Conservation (phyloP, 2,888 invertebrate species). For the Lasiommata megera region DNA sequence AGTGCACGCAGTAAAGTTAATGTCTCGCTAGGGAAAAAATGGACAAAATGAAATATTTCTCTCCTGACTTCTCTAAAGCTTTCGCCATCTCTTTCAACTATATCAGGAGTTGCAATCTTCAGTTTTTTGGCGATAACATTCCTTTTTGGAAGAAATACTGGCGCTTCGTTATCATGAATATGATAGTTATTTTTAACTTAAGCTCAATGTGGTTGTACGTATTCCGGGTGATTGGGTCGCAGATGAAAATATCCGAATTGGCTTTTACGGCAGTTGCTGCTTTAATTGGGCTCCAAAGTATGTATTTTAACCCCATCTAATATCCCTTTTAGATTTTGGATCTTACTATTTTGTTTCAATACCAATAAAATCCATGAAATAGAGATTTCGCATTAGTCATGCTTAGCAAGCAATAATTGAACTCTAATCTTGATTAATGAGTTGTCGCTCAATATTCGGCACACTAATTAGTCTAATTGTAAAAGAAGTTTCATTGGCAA, state of each 20-base stretch:
- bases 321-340: too few species aligned
- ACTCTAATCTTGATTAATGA: too few species aligned
- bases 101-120: not conserved
- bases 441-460: too few species aligned
- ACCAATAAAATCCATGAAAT: too few species aligned
- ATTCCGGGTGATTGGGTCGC: not conserved
- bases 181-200: not conserved
- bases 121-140: not conserved
- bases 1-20: not conserved
- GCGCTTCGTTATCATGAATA: not conserved
- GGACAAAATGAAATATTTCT: slow-evolving; percentile 8
- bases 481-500: too few species aligned
- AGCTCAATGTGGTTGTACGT: not conserved
- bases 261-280: not conserved
- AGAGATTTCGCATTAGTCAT: too few species aligned
- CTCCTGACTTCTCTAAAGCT: not conserved
- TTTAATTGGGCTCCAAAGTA: slow-evolving; percentile 5
- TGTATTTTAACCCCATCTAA: not conserved
- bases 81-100: not conserved
- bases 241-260: not conserved
- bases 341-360: too few species aligned
- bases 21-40: not conserved
- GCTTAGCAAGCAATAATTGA: too few species aligned
- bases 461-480: too few species aligned
- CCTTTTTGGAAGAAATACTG: slow-evolving; percentile 1